phyloP scores from a whole-genome alignment of 2,113 vertebrate species.

The Elanus axillaris region DNA sequence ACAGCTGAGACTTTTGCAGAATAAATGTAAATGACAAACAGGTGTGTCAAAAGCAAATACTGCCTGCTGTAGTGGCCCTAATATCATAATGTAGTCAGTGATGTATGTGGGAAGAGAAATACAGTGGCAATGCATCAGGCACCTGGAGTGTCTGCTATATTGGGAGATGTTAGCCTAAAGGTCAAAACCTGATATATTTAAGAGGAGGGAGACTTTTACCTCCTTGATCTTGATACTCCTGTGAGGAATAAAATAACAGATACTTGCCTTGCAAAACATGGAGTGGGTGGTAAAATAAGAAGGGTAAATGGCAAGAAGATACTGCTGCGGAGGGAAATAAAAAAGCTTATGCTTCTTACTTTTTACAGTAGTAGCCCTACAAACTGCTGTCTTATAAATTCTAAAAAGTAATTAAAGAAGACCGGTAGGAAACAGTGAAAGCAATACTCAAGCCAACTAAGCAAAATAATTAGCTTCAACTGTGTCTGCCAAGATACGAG shows the following conservation, averaged over 20 bases:
- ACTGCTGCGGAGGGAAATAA: not conserved
- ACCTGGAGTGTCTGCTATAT: rapidly evolving
- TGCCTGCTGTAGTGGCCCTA: not conserved
- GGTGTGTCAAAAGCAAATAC: not conserved
- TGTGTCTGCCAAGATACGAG: not conserved
- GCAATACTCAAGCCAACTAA: not conserved
- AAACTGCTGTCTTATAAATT: not conserved
- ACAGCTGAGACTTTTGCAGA: not conserved
- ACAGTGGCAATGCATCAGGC: not conserved
- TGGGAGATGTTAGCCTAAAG: not conserved
- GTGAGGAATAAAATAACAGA: not conserved
- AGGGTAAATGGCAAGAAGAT: not conserved
- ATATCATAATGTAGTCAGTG: not conserved
- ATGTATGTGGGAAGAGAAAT: not conserved
- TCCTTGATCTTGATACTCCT: not conserved
- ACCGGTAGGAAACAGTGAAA: not conserved
- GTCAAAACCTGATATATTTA: not conserved
- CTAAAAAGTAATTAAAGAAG: not conserved
- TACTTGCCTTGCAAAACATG: not conserved
- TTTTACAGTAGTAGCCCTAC: not conserved
- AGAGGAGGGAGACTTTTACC: not conserved
- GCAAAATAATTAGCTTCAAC: not conserved
- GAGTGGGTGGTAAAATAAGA: not conserved
- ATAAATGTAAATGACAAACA: not conserved
- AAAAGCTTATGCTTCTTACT: not conserved